These are phyloP conservation scores for Liparis tanakae DNA, from an alignment of 2,797 vertebrate species.

Conservation along the genomic window DNA sequence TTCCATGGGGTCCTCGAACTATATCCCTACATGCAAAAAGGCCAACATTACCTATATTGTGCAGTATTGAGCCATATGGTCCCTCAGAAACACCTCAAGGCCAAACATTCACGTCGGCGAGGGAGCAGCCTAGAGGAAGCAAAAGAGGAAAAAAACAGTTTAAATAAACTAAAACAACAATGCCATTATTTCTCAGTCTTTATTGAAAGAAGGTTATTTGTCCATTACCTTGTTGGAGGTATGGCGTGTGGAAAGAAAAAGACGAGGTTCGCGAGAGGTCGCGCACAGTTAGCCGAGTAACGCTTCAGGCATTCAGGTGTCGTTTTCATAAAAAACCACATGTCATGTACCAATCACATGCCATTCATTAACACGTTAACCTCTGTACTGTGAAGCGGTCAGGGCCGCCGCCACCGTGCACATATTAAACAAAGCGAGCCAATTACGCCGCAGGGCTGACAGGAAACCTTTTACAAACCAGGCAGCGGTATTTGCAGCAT, in stretches of 20 bases:
- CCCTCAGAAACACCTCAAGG: conserved; percentile 63
- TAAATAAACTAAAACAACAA: background rate
- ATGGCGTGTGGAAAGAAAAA: background rate
- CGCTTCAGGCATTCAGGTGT: background rate
- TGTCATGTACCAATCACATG: no score
- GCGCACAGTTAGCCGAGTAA: background rate
- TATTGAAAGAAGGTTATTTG: background rate
- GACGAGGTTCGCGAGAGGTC: conserved; percentile 18
- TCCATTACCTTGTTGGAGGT: background rate
- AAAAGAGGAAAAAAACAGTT: background rate
- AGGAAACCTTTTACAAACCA: conserved; percentile 34
- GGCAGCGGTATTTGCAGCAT: background rate
- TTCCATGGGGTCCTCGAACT: background rate
- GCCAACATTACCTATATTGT: conserved; percentile 75
- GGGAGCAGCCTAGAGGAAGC: conserved; percentile 41
- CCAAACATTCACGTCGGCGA: conserved; percentile 63
- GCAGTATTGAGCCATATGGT: conserved; percentile 79
- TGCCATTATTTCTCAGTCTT: background rate
- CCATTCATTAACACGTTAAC: background rate
- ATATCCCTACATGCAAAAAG: background rate
- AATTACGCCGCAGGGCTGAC: conserved; percentile 15
- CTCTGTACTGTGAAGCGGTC: background rate
- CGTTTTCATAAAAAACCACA: background rate
- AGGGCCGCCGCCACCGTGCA: conserved; percentile 4
- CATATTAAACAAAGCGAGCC: conserved; percentile 30